phyloP scores from a whole-genome alignment of 1,140 invertebrate genomes.

The Drosophila asahinai region DNA sequence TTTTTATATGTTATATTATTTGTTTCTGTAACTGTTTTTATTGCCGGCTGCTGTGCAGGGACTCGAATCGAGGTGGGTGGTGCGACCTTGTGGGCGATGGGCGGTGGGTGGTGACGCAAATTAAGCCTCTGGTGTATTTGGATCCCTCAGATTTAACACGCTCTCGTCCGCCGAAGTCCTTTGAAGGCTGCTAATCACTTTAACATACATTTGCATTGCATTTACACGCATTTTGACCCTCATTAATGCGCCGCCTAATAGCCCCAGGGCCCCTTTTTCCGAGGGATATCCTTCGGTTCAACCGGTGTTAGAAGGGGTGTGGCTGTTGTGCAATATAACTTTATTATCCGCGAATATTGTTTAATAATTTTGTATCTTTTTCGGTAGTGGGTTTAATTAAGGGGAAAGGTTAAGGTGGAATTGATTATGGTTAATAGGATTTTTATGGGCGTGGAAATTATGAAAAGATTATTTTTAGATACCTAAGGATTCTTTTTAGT shows the following conservation, averaged over 20 bases:
- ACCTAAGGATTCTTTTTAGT: too few relatives aligned
- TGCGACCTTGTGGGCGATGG: constrained; percentile 7
- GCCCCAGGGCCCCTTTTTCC: constrained; percentile 60
- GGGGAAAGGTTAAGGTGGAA: neutral
- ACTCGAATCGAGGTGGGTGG: constrained; percentile 24
- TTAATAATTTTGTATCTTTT: constrained; percentile 9
- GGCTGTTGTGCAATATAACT: constrained; percentile 28
- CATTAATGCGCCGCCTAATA: constrained; percentile 63
- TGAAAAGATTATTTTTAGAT: neutral
- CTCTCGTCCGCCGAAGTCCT: constrained; percentile 31
- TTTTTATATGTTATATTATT: constrained; percentile 45
- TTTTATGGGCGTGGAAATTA: neutral
- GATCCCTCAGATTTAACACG: constrained; percentile 48
- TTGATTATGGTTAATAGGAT: too few relatives aligned
- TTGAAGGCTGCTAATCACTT: constrained; percentile 84
- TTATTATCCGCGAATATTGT: constrained; percentile 38
- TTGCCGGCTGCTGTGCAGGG: constrained; percentile 71
- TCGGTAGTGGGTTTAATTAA: neutral
- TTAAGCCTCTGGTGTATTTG: constrained; percentile 78
- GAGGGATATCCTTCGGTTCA: neutral
- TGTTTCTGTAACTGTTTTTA: constrained; percentile 74
- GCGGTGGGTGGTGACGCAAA: constrained; percentile 47
- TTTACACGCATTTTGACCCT: constrained; percentile 84
- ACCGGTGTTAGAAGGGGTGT: neutral
- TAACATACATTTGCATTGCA: constrained; percentile 85